Evolutionary conservation across 1,140 invertebrate species (phyloP).

Genomic region (Andrena cerasifolii): DNA sequence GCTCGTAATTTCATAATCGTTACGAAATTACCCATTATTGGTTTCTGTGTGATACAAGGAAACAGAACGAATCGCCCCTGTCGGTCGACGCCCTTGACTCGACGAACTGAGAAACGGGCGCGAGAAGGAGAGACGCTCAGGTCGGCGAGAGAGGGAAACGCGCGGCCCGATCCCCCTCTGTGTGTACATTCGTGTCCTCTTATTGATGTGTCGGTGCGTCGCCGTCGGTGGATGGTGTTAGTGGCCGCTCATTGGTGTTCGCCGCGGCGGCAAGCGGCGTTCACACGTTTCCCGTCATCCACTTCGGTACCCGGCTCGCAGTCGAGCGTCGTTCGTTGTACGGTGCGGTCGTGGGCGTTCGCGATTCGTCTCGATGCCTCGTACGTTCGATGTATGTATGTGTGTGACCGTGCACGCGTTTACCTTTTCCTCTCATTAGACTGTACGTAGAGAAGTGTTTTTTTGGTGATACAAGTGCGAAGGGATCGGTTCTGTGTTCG

Average conservation of each 20-base stretch:
- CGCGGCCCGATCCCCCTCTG: neutral
- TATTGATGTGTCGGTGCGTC: constrained; percentile 68
- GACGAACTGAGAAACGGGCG: constrained; percentile 64
- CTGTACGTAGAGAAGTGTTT: constrained; percentile 1
- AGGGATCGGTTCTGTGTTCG: constrained; percentile 56
- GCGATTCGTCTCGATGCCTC: constrained; percentile 19
- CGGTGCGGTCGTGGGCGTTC: constrained; percentile 61
- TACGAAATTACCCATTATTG: constrained; percentile 44
- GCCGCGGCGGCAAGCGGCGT: constrained; percentile 77
- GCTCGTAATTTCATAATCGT: constrained; percentile 32
- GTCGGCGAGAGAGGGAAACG: constrained; percentile 63
- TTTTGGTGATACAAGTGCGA: constrained; percentile 45
- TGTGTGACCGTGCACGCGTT: constrained; percentile 57
- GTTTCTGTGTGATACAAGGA: constrained; percentile 42
- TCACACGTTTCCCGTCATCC: constrained; percentile 78
- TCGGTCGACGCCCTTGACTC: constrained; percentile 78
- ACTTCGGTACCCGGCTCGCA: constrained; percentile 75
- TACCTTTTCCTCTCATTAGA: constrained; percentile 21
- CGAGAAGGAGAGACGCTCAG: constrained; percentile 54
- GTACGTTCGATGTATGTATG: constrained; percentile 29
- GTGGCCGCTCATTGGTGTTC: constrained; percentile 74
- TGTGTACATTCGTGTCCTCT: constrained; percentile 54
- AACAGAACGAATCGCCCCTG: constrained; percentile 68
- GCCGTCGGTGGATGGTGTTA: constrained; percentile 62
- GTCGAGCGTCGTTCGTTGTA: constrained; percentile 77